Conservation (phyloP, 1,140 invertebrate genomes). For the Chironomus striatipennis region DNA sequence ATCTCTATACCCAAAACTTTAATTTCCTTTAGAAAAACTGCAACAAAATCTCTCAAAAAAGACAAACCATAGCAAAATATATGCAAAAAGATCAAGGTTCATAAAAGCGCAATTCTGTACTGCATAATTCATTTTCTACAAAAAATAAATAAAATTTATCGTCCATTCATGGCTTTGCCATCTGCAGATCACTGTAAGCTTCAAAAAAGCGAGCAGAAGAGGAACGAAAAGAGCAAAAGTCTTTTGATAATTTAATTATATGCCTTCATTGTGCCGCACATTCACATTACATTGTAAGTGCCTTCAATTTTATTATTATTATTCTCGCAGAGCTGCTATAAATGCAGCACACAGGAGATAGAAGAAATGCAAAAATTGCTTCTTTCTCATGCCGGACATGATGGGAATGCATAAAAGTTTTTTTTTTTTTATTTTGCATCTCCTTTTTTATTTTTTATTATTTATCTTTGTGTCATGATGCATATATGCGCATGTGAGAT, state of each 20-base stretch:
- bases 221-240: neutral
- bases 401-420: neutral
- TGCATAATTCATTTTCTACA: neutral
- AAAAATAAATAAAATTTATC: conserved; percentile 1
- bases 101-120: neutral
- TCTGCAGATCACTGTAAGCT: neutral
- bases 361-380: neutral
- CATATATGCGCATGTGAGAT: conserved; percentile 6
- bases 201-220: neutral
- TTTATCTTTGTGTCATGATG: neutral
- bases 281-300: neutral
- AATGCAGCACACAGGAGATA: neutral
- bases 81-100: neutral
- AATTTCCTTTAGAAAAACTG: too few species aligned
- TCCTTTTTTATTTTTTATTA: neutral
- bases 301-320: neutral
- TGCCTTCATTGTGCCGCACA: neutral
- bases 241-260: conserved; percentile 10
- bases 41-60: too few species aligned
- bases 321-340: neutral
- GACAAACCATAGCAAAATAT: too few species aligned
- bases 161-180: neutral
- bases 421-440: neutral
- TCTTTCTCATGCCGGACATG: neutral
- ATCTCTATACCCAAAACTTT: too few species aligned